Evolutionary conservation across 2,113 vertebrate genomes (phyloP).

Genomic region (Rhipidura dahli): DNA sequence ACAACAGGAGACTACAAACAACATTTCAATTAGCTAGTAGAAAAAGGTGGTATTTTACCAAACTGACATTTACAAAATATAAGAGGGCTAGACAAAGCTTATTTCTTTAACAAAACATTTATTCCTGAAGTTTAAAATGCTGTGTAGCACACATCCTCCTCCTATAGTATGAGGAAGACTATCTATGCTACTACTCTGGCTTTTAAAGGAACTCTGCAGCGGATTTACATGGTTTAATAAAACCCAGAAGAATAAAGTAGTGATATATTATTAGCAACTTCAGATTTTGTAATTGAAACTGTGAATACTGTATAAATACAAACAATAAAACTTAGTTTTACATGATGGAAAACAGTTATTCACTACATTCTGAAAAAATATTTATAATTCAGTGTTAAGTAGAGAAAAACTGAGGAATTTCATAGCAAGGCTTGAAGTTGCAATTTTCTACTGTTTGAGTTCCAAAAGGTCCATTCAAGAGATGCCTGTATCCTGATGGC

Average conservation of each 20-base stretch:
- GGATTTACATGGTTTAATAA: background rate
- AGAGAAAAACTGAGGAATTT: background rate
- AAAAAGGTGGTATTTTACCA: background rate
- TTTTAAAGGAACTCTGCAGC: background rate
- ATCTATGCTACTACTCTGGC: background rate
- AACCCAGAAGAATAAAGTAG: background rate
- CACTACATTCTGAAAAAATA: background rate
- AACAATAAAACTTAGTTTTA: background rate
- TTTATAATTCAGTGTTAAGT: background rate
- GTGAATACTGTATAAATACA: background rate
- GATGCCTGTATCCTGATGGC: background rate
- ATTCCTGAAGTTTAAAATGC: background rate
- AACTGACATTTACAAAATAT: background rate
- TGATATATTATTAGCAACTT: background rate
- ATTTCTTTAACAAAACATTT: background rate
- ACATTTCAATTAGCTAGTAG: slow-evolving; percentile 30
- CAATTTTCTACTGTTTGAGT: background rate
- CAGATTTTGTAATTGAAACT: background rate
- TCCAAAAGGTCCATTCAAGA: background rate
- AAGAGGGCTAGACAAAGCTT: background rate
- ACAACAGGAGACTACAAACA: slow-evolving; percentile 77
- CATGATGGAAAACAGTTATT: background rate
- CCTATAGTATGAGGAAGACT: background rate
- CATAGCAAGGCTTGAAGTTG: background rate
- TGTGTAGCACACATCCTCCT: background rate